Percentiles rank a stretch among this genome's conserved stretches.
These are phyloP conservation scores for Channa argus DNA, from an alignment of 2,113 vertebrate genomes.

Conservation along the genomic window DNA sequence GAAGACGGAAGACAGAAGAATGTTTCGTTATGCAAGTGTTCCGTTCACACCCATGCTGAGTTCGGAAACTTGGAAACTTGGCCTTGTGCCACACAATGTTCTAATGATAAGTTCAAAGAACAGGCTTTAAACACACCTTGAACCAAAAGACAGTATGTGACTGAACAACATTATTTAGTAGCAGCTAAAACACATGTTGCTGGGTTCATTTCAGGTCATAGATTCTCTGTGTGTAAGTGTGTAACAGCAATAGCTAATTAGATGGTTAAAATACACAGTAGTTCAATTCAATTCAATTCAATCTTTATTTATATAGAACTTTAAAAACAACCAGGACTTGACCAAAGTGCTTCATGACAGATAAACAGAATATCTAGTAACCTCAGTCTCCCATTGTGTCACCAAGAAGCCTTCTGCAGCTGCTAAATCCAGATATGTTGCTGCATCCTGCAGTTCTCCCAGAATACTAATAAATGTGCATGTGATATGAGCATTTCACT, in stretches of 20 bases:
- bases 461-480: neutral
- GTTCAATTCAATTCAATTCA: too few species aligned
- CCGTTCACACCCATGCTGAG: neutral
- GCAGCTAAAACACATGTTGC: neutral
- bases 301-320: too few species aligned
- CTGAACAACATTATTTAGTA: neutral
- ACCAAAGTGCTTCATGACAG: too few species aligned
- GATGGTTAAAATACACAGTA: slow-evolving; percentile 31
- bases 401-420: neutral
- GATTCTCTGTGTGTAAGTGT: slow-evolving; percentile 12
- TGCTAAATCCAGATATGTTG: slow-evolving; percentile 29
- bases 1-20: neutral
- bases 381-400: slow-evolving; percentile 14
- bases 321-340: too few species aligned
- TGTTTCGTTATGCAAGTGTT: neutral
- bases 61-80: neutral
- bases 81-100: neutral
- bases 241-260: slow-evolving; percentile 42
- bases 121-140: slow-evolving; percentile 1
- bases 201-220: slow-evolving; percentile 18
- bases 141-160: neutral
- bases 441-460: slow-evolving; percentile 12
- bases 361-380: neutral
- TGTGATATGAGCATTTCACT: slow-evolving; percentile 8
- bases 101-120: slow-evolving; percentile 7